Evolutionary conservation across 2,888 invertebrate species (phyloP).

Genomic region (Athalia circularis): DNA sequence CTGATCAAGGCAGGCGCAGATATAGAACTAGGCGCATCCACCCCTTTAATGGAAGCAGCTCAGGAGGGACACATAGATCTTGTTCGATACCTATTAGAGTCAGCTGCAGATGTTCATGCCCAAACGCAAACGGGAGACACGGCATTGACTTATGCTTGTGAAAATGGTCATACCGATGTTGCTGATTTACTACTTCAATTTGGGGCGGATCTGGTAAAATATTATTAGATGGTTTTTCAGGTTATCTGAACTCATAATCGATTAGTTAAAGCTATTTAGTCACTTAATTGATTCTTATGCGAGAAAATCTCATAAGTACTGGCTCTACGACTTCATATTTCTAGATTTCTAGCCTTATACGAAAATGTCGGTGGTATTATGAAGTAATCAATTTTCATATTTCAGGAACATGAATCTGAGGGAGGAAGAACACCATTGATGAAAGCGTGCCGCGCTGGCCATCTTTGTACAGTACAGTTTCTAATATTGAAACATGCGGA

Average conservation of each 20-base stretch:
- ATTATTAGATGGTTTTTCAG: not conserved
- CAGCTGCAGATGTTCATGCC: slow-evolving; percentile 93
- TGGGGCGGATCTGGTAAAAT: slow-evolving; percentile 87
- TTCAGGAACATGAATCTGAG: slow-evolving; percentile 94
- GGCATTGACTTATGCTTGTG: slow-evolving; percentile 97
- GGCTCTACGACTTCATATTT: not conserved
- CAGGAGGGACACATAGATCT: slow-evolving; percentile 98
- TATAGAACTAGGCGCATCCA: slow-evolving; percentile 95
- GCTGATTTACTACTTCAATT: slow-evolving; percentile 93
- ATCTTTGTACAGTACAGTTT: slow-evolving; percentile 96
- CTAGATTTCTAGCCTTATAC: no score
- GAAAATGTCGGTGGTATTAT: not conserved
- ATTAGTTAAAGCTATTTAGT: not conserved
- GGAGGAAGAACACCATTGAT: slow-evolving; percentile 98
- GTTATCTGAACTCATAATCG: not conserved
- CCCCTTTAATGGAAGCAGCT: slow-evolving; percentile 98
- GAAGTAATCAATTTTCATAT: slow-evolving; percentile 42
- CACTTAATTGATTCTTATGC: not conserved
- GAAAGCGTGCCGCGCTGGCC: slow-evolving; percentile 98
- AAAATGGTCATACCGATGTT: slow-evolving; percentile 99
- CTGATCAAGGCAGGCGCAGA: slow-evolving; percentile 96
- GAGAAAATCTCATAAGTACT: no score
- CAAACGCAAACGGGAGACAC: slow-evolving; percentile 97
- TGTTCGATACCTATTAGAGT: slow-evolving; percentile 89
- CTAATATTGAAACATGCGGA: slow-evolving; percentile 91